Evolutionary conservation across 2,888 invertebrate genomes (phyloP), one percentile per base, ranked within the genome.

Genomic region (Iselma pallidipennis): DNA sequence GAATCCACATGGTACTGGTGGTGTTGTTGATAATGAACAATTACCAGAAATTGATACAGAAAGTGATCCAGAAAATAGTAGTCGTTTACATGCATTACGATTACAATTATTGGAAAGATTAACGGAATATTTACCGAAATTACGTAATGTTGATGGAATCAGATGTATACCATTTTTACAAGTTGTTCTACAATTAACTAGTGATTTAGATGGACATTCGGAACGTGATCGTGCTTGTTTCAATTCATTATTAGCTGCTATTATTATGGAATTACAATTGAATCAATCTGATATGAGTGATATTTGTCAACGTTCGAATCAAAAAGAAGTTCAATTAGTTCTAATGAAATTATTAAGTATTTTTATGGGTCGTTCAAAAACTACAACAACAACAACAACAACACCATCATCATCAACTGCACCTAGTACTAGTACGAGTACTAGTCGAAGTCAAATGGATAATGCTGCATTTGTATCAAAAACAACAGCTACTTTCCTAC

Each of bases 91-190:
- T 72, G 84, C 86, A 6, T 82, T 92, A 50, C 84, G 91, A 0
- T 80, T 92, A 53, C 85, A 90, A 21, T 83, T 95, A 55, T 82
- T 95, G 37, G 90, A 92, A 55, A 88, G 89, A 65, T 86, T 95
- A 48, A 86, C 94, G 52, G 89, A 91, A 61, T 90, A 93, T 68
- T 83, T 96, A 70, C 91, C 92, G 0, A 87, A 89, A 52, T 82
- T 96, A 57, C 86, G 90, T 68, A 84, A 88, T 50, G 87, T 93
- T 65, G 92, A 92, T 21, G 96, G 96, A 1, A 89, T 94, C 6
- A 85, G 94, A 63, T 91, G 93, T 19, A 94, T 97, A 76, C 96
- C 97, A 0, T 94, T 94, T 75, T 89, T 97, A 80, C 96, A 97
- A 67, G 92, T 94, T 21, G 86, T 96, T 3, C 85, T 96, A 9